Base-by-base conservation (phyloP, 2,888 invertebrate genomes). In the Brachynemurus nebulosus region DNA sequence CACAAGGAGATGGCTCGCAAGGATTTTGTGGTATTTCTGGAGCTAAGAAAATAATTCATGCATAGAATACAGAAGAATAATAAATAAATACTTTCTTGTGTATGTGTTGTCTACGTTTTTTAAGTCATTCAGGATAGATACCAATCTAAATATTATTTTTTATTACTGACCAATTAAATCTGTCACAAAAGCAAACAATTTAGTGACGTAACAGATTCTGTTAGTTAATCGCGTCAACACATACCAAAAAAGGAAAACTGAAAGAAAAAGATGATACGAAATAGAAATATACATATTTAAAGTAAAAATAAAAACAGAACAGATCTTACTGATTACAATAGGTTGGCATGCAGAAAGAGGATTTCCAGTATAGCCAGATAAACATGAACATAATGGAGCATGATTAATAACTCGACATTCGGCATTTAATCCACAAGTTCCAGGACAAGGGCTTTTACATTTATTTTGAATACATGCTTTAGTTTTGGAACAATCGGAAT, bases 401-500 rank as follows among this genome's bases (percentile, higher is more conserved):
- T 90, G 89, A 64, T 89, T 88, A 35, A 78, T 71, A 19, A 88
- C 86, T 47, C 73, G 72, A 56, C 90, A 90, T 51, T 79, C 78
- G 1, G 89, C 84, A 56, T 80, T 81, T 18, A 80, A 65, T 6
- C 89, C 89, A 61, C 90, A 90, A 16, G 79, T 81, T 47, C 82
- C 84, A 42, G 78, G 75, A 57, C 90, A 90, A 16, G 89, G 88
- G 66, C 88, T 80, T 48, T 75, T 69, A 59, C 90, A 91, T 68
- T 89, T 86, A 57, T 85, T 85, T 60, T 85, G 85, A 18, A 82
- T 69, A 59, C 91, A 92, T 41, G 89, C 82, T 55, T 74, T 81
- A 52, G 77, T 75, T 50, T 75, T 72, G 23, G 77, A 67, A 55
- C 89, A 90, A 55, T 89, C 89, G 19, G 80, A 79, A 58, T 89